Conservation (phyloP, 2,113 vertebrate genomes). For the Accipiter cooperii region DNA sequence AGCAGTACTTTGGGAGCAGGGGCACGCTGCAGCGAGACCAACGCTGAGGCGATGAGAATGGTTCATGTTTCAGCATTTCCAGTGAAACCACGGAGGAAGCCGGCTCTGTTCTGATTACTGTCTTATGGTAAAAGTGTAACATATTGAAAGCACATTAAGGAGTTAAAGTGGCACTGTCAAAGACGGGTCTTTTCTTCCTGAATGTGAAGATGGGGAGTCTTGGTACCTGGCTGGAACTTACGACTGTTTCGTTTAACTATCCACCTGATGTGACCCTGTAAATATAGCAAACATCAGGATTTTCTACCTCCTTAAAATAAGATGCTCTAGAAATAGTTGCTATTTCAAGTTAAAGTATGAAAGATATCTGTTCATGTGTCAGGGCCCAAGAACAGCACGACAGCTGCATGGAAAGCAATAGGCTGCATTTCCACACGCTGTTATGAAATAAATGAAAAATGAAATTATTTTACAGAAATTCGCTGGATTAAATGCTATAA, state of each 20-base stretch:
- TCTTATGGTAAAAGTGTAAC: neutral
- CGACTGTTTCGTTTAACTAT: neutral
- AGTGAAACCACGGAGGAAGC: neutral
- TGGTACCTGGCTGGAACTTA: neutral
- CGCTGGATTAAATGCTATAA: neutral
- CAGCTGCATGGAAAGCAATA: neutral
- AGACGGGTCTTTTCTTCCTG: neutral
- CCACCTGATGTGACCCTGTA: neutral
- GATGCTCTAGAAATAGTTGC: neutral
- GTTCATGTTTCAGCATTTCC: neutral
- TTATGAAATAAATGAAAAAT: neutral
- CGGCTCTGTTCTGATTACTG: neutral
- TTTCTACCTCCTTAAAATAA: neutral
- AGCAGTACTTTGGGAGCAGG: neutral
- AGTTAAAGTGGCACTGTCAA: neutral
- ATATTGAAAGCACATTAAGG: neutral
- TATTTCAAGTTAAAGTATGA: neutral
- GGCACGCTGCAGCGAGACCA: neutral
- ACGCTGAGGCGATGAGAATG: neutral
- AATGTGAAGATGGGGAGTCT: neutral
- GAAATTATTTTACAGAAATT: neutral
- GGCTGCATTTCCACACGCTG: neutral
- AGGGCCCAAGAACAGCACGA: neutral
- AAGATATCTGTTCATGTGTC: neutral
- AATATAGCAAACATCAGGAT: neutral